Evolutionary conservation across 2,797 vertebrate genomes (phyloP).

Genomic region (Anableps anableps): DNA sequence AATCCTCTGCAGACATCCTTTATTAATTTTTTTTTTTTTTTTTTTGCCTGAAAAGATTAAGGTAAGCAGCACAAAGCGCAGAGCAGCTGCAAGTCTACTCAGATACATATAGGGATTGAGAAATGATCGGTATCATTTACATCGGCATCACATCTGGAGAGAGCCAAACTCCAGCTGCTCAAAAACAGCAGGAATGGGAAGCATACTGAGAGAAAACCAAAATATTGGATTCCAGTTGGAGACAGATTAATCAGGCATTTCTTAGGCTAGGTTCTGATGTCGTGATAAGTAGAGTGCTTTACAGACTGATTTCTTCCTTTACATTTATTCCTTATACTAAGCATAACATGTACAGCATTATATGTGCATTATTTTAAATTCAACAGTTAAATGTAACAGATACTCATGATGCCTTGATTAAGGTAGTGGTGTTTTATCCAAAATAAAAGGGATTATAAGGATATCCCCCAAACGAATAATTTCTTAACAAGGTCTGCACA

Average conservation of each 20-base stretch:
- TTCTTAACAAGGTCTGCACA: neutral
- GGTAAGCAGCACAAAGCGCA: neutral
- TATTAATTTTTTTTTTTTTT: conserved; percentile 4
- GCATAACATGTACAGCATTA: neutral
- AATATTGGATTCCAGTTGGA: neutral
- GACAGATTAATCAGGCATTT: neutral
- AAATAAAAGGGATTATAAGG: neutral
- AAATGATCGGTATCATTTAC: neutral
- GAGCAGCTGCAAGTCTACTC: neutral
- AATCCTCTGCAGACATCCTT: conserved; percentile 12
- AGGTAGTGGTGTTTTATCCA: neutral
- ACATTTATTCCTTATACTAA: neutral
- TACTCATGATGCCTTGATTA: neutral
- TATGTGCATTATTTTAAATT: neutral
- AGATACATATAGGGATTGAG: neutral
- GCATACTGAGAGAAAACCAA: neutral
- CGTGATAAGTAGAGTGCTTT: too few species aligned
- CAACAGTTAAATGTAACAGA: neutral
- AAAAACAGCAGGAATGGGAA: neutral
- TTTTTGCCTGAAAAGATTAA: conserved; percentile 5
- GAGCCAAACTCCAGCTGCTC: neutral
- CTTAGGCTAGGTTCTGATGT: neutral
- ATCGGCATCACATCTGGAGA: neutral
- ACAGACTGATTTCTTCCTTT: too few species aligned
- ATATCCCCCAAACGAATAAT: neutral